Evolutionary conservation across 2,113 vertebrate species (phyloP).

Genomic region (Cyanoramphus novaezelandiae): DNA sequence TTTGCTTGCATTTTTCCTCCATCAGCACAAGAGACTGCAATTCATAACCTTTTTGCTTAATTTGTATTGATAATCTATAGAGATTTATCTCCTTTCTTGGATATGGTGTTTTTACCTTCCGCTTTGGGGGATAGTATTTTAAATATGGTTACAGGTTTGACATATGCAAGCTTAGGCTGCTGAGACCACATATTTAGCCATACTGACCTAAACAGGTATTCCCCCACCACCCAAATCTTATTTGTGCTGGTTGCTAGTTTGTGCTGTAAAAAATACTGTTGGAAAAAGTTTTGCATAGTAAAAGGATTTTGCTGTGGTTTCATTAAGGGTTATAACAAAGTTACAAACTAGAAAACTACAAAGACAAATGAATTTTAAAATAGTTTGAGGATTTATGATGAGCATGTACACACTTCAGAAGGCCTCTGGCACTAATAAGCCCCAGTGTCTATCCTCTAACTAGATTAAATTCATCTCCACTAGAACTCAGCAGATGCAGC

Average conservation of each 20-base stretch:
- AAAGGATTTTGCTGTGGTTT: neutral
- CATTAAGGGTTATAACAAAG: neutral
- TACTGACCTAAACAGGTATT: neutral
- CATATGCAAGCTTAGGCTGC: neutral
- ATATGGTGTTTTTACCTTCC: neutral
- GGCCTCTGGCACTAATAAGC: slow-evolving; percentile 28
- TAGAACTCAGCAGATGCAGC: slow-evolving; percentile 37
- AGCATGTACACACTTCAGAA: neutral
- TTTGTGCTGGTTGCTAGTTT: neutral
- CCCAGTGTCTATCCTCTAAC: neutral
- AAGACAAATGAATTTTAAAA: slow-evolving; percentile 20
- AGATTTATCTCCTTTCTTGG: neutral
- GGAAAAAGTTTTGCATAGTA: neutral
- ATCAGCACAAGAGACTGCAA: neutral
- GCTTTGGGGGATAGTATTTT: neutral
- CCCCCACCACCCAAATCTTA: neutral
- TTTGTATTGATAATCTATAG: neutral
- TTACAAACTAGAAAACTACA: neutral
- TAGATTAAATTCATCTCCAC: slow-evolving; percentile 31
- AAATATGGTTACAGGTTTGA: neutral
- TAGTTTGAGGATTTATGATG: slow-evolving; percentile 24
- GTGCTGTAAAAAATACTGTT: neutral
- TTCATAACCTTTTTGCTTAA: neutral
- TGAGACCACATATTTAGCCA: neutral
- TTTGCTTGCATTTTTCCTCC: neutral